These are phyloP conservation scores for Drosophila borborema DNA, from an alignment of 2,888 invertebrate species.

Conservation along the genomic window DNA sequence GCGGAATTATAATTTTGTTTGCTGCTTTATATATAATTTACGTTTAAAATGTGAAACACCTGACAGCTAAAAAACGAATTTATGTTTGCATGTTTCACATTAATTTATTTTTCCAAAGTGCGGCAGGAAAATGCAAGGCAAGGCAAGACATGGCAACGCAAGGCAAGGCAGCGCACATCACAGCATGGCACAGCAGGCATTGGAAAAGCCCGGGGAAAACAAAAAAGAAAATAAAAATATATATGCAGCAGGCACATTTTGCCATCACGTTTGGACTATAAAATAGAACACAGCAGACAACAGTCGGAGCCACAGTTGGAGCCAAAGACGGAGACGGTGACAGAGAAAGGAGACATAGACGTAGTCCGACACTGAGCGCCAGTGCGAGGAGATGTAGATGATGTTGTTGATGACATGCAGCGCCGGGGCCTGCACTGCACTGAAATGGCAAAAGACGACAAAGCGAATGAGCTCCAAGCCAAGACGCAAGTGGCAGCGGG, in stretches of 20 bases:
- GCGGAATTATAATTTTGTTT: slow-evolving; percentile 74
- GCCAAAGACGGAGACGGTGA: slow-evolving; percentile 7
- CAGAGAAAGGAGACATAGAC: slow-evolving; percentile 19
- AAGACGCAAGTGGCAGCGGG: slow-evolving; percentile 14
- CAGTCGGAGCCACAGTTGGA: slow-evolving; percentile 34
- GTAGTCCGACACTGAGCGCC: slow-evolving; percentile 18
- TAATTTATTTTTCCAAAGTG: slow-evolving; percentile 78
- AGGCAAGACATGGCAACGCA: slow-evolving; percentile 55
- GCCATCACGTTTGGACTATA: slow-evolving; percentile 78
- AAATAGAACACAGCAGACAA: slow-evolving; percentile 59
- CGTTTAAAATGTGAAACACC: slow-evolving; percentile 81
- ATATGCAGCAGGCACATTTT: slow-evolving; percentile 63
- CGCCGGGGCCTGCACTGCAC: slow-evolving; percentile 61
- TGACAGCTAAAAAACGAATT: slow-evolving; percentile 82
- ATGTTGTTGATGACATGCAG: slow-evolving; percentile 78
- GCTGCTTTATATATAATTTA: slow-evolving; percentile 77
- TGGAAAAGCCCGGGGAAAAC: slow-evolving; percentile 36
- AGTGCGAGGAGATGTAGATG: slow-evolving; percentile 38
- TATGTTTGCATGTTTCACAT: slow-evolving; percentile 83
- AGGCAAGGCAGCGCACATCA: slow-evolving; percentile 37
- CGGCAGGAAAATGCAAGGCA: slow-evolving; percentile 52
- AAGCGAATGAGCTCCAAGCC: slow-evolving; percentile 8
- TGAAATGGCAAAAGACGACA: slow-evolving; percentile 62
- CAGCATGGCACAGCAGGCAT: slow-evolving; percentile 44
- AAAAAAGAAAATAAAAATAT: slow-evolving; percentile 20